Conservation (phyloP, 2,888 invertebrate genomes). For the Taphrorychus bicolor region DNA sequence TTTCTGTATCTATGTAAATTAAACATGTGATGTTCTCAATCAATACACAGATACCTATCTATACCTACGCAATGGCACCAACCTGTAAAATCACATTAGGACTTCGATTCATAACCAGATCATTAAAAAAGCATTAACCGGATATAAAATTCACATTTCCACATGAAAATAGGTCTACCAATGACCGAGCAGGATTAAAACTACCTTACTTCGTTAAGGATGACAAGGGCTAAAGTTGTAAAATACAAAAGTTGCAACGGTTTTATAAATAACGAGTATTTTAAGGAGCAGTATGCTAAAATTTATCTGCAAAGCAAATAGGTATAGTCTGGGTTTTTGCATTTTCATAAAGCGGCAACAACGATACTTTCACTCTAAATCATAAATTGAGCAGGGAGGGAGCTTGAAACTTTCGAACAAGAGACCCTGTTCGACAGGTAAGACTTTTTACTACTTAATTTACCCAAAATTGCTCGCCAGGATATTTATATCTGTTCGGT, state of each 20-base stretch:
- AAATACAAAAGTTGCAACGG: not conserved
- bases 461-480: too few relatives aligned
- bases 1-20: not conserved
- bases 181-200: not conserved
- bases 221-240: not conserved
- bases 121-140: conserved; percentile 3
- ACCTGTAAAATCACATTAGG: not conserved
- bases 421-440: too few relatives aligned
- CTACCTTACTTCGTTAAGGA: not conserved
- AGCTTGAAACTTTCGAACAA: not conserved
- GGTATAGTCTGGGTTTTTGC: conserved; percentile 29
- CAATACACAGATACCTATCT: not conserved
- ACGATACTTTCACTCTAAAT: conserved; percentile 23
- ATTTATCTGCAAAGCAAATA: conserved; percentile 25
- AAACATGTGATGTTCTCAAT: not conserved
- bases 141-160: not conserved
- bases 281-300: conserved; percentile 6
- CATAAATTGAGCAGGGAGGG: not conserved
- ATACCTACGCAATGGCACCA: not conserved
- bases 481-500: too few relatives aligned
- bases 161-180: not conserved
- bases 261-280: not conserved
- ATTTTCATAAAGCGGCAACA: conserved; percentile 34
- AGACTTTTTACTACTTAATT: too few relatives aligned
- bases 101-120: not conserved